Base-by-base conservation (phyloP, 2,797 vertebrate species). In the Triplophysa bombifrons region DNA sequence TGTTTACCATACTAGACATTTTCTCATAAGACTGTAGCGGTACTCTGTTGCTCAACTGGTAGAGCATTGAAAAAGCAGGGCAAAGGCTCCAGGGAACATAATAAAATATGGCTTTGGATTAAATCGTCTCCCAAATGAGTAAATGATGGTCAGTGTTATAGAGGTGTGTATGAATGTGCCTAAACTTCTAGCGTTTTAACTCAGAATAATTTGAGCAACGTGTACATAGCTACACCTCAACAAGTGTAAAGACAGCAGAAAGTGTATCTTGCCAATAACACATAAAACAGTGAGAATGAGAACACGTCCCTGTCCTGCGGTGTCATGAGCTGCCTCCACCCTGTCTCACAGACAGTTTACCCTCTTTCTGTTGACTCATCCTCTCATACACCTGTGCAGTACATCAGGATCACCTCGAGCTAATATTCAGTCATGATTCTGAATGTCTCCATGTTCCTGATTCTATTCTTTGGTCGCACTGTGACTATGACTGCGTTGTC, bases 291-390 rank as follows among this genome's bases (percentile, higher is more conserved):
- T 50, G 8, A 58, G 19, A 2, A 51, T n/a, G 34, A 76, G 78
- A 74, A 78, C 46, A 61, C 9, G 64, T 55, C 46, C n/a, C 30
- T 60, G 61, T 55, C 64, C 38, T 69, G 67, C 68, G 48, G 63
- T 69, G 76, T 69, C 80, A 81, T 67, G 75, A 55, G 25, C 53
- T 69, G 41, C 20, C 60, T 74, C 78, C 78, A 74, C 78, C 82
- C 72, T 73, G 67, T 83, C 66, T 81, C 22, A 46, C 53, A 84
- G 68, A 84, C 63, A 16, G 3, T 2, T 22, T 27, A 1, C 20
- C 19, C 2, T 70, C 14, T 17, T 22, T 2, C 53, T 65, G 17
- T 71, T 78, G 80, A 82, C 30, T 77, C 80, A 80, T 71, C 50
- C 34, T 64, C 72, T 64, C 19, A 66, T 56, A 67, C 65, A 66